Evolutionary conservation across 2,113 vertebrate genomes (phyloP).

Genomic region (Scalopus aquaticus): DNA sequence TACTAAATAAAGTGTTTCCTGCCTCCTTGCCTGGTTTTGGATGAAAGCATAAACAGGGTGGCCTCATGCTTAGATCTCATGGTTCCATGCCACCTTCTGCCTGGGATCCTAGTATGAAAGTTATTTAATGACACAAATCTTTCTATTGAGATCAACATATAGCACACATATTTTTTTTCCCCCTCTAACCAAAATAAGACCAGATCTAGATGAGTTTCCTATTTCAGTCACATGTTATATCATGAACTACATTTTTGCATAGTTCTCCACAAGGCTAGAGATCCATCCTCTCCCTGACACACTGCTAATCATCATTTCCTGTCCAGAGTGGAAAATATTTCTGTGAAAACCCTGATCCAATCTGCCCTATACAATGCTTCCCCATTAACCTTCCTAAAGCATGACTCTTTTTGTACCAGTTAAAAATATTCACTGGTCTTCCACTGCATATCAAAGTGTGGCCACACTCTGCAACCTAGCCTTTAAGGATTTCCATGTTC

Average conservation of each 20-base stretch:
- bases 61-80: background rate
- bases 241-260: background rate
- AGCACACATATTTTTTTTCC: background rate
- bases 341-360: background rate
- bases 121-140: slow-evolving; percentile 9
- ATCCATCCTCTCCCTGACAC: background rate
- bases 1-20: background rate
- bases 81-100: background rate
- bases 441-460: background rate
- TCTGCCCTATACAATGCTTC: background rate
- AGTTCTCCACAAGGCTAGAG: background rate
- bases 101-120: background rate
- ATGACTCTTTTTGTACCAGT: background rate
- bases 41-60: background rate
- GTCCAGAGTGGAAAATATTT: background rate
- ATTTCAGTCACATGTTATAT: background rate
- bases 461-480: background rate
- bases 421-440: background rate
- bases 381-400: background rate
- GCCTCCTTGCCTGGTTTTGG: background rate
- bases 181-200: background rate
- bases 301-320: background rate
- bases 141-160: slow-evolving; percentile 6
- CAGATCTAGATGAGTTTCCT: background rate
- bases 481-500: background rate